Evolutionary conservation across 2,797 vertebrate species (phyloP).

Genomic region (Pterois miles): DNA sequence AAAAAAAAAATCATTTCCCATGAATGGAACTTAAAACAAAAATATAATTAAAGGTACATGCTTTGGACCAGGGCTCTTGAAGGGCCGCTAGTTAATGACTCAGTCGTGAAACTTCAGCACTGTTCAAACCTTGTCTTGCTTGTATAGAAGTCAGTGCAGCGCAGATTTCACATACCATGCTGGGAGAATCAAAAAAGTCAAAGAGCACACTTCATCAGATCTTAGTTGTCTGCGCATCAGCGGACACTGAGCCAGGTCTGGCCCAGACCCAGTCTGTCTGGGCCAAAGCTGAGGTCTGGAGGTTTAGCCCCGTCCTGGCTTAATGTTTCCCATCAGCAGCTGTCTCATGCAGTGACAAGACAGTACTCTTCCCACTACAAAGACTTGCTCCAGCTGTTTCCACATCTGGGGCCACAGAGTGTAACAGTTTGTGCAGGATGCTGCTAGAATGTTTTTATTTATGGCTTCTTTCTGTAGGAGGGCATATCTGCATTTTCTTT

Average conservation of each 20-base stretch:
- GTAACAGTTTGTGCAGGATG: slow-evolving; percentile 38
- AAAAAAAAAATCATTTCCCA: slow-evolving; percentile 24
- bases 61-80: slow-evolving; percentile 52
- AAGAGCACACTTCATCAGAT: slow-evolving; percentile 19
- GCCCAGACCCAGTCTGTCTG: slow-evolving; percentile 49
- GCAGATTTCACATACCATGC: not conserved
- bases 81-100: slow-evolving; percentile 28
- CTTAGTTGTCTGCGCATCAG: slow-evolving; percentile 43
- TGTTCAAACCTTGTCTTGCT: not conserved
- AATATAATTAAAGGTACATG: slow-evolving; percentile 66
- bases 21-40: slow-evolving; percentile 57
- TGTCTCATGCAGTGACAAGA: slow-evolving; percentile 72
- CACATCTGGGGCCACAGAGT: slow-evolving; percentile 65
- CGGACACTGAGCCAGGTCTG: slow-evolving; percentile 33
- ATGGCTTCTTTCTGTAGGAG: slow-evolving; percentile 25
- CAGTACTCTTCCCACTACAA: slow-evolving; percentile 73
- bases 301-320: slow-evolving; percentile 55
- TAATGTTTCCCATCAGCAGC: slow-evolving; percentile 79
- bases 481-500: slow-evolving; percentile 60
- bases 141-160: slow-evolving; percentile 3
- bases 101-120: slow-evolving; percentile 29
- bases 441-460: slow-evolving; percentile 43
- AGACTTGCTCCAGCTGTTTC: slow-evolving; percentile 64
- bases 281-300: slow-evolving; percentile 56
- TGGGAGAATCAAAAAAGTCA: slow-evolving; percentile 7